Evolutionary conservation across 1,140 invertebrate genomes (phyloP), one percentile per base, ranked within the genome.

Genomic region (Drosophila santomea): DNA sequence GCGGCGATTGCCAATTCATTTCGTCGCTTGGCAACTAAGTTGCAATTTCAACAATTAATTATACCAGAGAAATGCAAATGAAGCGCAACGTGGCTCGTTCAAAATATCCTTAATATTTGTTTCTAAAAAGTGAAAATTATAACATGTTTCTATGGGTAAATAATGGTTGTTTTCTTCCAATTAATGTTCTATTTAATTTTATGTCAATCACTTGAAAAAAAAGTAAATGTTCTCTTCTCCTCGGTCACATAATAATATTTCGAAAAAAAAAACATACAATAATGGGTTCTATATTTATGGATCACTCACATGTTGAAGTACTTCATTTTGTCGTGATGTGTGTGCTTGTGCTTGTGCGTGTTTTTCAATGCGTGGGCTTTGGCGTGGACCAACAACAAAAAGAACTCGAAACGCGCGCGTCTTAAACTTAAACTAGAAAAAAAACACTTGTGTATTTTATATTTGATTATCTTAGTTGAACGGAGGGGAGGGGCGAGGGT

Each of bases 241-340:
- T 7, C 38, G 12, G 10, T 41, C 23, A 25, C 38, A 2, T 14
- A 0, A 25, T 23, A 25, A 6, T 36, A 67, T 59, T 38, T 45
- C 6, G 14, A 43, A 43, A 17, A 12, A 20, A 17, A 12, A 12
- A 43, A 68, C 45, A 47, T 35, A 71, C 43, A 50, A 15, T 48
- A 45, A 32, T 43, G 23, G 25, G 5, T 25, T 45, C 20, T 45
- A 60, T 58, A 75, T 43, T 44, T 60, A 59, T n/a, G 38, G 50
- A 17, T 69, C 90, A 91, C 90, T 91, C 90, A 91, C 90, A 91
- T 91, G 80, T 91, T 90, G 52, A 91, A 91, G 90, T 79, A 91
- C 78, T 91, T 91, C 90, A 91, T 91, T 90, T 91, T 91, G 64
- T 80, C 41, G 54, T 15, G 62, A 23, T 69, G n/a, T 76, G 55